Conservation (phyloP, 1,140 invertebrate species). For the Trachymyrmex septentrionalis region DNA sequence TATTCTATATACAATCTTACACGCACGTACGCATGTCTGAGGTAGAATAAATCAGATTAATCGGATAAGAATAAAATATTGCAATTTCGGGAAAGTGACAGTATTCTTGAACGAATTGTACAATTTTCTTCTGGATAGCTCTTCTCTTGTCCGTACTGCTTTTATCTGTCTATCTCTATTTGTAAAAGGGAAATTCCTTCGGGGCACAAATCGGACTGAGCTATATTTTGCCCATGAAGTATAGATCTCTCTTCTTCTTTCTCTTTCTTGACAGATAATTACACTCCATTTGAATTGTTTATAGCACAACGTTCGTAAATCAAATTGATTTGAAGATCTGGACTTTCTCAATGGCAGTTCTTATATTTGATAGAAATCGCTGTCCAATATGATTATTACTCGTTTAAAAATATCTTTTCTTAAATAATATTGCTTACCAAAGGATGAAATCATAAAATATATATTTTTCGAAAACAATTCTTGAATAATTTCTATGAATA, state of each 20-base stretch:
- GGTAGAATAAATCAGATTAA: neutral
- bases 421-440: neutral
- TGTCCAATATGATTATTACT: neutral
- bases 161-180: neutral
- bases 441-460: neutral
- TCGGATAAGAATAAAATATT: constrained; percentile 19
- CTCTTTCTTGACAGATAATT: constrained; percentile 19
- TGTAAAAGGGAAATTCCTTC: constrained; percentile 16
- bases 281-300: constrained; percentile 20
- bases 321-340: constrained; percentile 1
- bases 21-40: too few relatives aligned
- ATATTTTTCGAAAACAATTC: neutral
- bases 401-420: neutral
- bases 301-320: constrained; percentile 28
- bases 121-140: neutral
- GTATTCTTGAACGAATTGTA: constrained; percentile 4
- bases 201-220: neutral
- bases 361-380: neutral
- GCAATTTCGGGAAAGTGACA: neutral
- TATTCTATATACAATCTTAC: too few relatives aligned
- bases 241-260: neutral
- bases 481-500: neutral
- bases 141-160: neutral
- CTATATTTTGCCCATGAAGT: constrained; percentile 1
- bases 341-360: neutral